Base-by-base conservation (phyloP, 2,113 vertebrate genomes). In the Phyllostomus discolor region DNA sequence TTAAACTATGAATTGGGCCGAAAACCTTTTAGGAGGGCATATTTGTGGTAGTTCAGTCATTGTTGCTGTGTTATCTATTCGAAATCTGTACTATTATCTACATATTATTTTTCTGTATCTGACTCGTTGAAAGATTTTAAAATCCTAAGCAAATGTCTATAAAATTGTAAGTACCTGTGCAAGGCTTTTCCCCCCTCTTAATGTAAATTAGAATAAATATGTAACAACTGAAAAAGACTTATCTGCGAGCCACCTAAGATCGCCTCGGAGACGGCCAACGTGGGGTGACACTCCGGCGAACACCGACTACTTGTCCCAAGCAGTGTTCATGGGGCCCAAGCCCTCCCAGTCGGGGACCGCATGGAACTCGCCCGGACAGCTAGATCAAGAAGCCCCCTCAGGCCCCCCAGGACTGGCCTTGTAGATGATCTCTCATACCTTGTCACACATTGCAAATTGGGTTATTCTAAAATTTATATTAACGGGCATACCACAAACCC, bases 151-250 rank as follows among this genome's bases (percentile, higher is more conserved):
- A 83, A 75, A 80, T 93, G 4, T 69, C n/a, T 43, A 8, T 78
- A 67, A 93, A 75, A 70, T 33, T 48, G 41, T 48, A 50, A 85
- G 17, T 75, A 89, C 26, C 20, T 87, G 5, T 84, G 35, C 4
- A 80, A 33, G 38, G 12, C 48, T 69, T 69, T 87, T 50, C 7
- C 48, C 31, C 26, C 4, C 33, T 7, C 28, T 41, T 73, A 69
- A 38, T 19, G 38, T 7, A 79, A 89, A 87, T 91, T 50, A 72
- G 81, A 80, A 80, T 94, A 84, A 92, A 83, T 64, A 75, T 7
- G 28, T 90, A 88, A 76, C 26, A 69, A 87, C 69, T 72, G 82
- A 93, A 90, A 95, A 59, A 62, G 26, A 22, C n/a, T 88, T 90
- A 28, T 28, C 46, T 79, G 59, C 87, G 67, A 67, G 67, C 83